Base-by-base conservation (phyloP, 2,797 vertebrate genomes). In the Helostoma temminkii region DNA sequence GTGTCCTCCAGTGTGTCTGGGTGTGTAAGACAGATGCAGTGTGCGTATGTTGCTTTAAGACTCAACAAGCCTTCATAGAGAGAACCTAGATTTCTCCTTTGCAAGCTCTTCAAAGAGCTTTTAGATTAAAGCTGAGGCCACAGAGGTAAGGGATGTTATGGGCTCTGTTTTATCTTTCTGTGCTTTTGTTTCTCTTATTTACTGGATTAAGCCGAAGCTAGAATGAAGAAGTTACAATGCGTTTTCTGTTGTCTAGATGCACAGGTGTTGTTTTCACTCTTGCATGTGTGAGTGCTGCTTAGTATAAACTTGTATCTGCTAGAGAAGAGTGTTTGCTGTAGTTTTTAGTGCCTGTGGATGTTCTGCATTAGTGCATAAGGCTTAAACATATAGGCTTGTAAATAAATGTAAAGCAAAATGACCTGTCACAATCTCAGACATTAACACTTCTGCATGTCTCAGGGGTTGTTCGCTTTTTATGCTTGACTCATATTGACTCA, bases 121-220 rank as follows among this genome's bases (percentile, higher is more conserved):
- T 71, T 81, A 93, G 92, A 94, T 94, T 89, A 94, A 94, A 94
- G 92, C 84, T 73, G 2, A 60, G 82, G 81, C 58, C 80, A 78
- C 71, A 28, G 81, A 94, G 93, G 94, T 94, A 93, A 92, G 93
- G 43, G 68, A 83, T 85, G 71, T 82, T 86, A 63, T 75, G 62
- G 64, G 73, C 48, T 84, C 64, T 72, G 43, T 88, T 91, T 88
- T 87, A 88, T 89, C 80, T 76, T 57, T 65, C 49, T 61, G 26
- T 77, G 5, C 47, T 72, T 89, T 87, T 91, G 84, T 90, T 89
- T 87, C 25, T 74, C 46, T 48, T 80, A n/a, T 86, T 88, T 76
- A 69, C 69, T 79, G 76, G 79, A 82, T 88, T 81, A 82, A 64
- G 66, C 76, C 57, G 22, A 63, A 71, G 21, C 30, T 4, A 25